A percentile compares a stretch with the other conserved stretches of the same genome.
Evolutionary conservation across 2,888 invertebrate species (phyloP).

Genomic region (Dascillus cervinus): DNA sequence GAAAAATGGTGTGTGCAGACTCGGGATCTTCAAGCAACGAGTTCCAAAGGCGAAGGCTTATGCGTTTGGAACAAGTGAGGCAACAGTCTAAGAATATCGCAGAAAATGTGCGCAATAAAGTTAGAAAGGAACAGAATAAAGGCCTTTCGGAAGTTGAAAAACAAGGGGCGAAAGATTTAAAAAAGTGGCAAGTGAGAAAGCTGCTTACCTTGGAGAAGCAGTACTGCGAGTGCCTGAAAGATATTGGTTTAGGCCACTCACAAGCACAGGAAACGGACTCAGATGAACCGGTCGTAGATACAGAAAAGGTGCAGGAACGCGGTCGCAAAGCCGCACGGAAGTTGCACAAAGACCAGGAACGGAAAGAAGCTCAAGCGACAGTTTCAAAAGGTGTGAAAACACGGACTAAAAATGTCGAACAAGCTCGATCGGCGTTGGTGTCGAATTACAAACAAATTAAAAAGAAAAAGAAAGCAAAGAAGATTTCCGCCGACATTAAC

Average conservation of each 20-base stretch:
- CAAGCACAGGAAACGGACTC: conserved; percentile 38
- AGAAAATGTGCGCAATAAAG: conserved; percentile 46
- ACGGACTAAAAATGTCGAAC: conserved; percentile 42
- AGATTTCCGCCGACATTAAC: conserved; percentile 14
- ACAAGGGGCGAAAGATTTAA: conserved; percentile 45
- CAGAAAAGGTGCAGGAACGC: conserved; percentile 34
- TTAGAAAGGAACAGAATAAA: conserved; percentile 45
- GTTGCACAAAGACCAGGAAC: conserved; percentile 24
- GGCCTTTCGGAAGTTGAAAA: conserved; percentile 46
- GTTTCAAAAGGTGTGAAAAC: conserved; percentile 29
- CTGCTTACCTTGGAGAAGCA: conserved; percentile 45
- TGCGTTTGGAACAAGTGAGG: conserved; percentile 57
- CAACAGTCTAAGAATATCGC: conserved; percentile 56
- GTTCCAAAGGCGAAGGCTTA: conserved; percentile 49
- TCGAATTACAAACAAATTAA: conserved; percentile 20
- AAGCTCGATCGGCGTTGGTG: conserved; percentile 41
- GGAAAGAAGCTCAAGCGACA: conserved; percentile 25
- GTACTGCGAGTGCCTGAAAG: conserved; percentile 45
- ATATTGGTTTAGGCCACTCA: conserved; percentile 46
- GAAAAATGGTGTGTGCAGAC: conserved; percentile 47
- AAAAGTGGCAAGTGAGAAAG: conserved; percentile 46
- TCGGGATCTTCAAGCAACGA: conserved; percentile 47
- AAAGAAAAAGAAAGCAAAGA: conserved; percentile 17
- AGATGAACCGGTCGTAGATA: conserved; percentile 17
- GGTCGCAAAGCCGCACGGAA: conserved; percentile 38